A percentile compares a stretch with the other conserved stretches of the same genome.
Evolutionary conservation across 2,797 vertebrate species (phyloP).

Genomic region (Decapterus maruadsi): DNA sequence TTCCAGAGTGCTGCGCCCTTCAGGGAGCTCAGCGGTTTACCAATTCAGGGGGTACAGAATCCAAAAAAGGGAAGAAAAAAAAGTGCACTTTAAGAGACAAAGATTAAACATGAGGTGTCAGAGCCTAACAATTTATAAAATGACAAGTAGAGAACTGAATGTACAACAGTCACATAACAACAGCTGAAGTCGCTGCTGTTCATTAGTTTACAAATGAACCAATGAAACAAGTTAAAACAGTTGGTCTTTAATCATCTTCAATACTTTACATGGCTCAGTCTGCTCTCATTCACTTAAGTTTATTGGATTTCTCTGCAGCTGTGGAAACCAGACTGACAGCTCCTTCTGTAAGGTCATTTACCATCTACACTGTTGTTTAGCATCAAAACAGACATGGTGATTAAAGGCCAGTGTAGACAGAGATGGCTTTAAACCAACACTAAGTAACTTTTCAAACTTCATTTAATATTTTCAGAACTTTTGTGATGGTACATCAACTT

Average conservation of each 20-base stretch:
- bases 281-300: constrained; percentile 15
- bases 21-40: constrained; percentile 35
- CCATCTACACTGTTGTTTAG: neutral
- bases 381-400: neutral
- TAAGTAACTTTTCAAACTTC: too few relatives aligned
- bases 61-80: constrained; percentile 38
- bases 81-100: constrained; percentile 28
- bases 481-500: too few relatives aligned
- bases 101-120: constrained; percentile 29
- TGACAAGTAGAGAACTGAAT: neutral
- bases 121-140: constrained; percentile 31
- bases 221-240: neutral
- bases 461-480: too few relatives aligned
- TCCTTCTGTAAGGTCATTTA: neutral
- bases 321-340: neutral
- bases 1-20: constrained; percentile 53
- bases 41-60: constrained; percentile 41
- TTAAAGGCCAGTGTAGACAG: too few relatives aligned
- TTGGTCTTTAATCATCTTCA: constrained; percentile 29
- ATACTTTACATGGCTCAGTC: neutral
- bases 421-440: too few relatives aligned
- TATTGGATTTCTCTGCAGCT: constrained; percentile 6
- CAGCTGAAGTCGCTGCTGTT: neutral
- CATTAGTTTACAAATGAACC: neutral
- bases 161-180: neutral